phyloP scores from a whole-genome alignment of 2,888 invertebrate species.

The Colostygia pectinataria region DNA sequence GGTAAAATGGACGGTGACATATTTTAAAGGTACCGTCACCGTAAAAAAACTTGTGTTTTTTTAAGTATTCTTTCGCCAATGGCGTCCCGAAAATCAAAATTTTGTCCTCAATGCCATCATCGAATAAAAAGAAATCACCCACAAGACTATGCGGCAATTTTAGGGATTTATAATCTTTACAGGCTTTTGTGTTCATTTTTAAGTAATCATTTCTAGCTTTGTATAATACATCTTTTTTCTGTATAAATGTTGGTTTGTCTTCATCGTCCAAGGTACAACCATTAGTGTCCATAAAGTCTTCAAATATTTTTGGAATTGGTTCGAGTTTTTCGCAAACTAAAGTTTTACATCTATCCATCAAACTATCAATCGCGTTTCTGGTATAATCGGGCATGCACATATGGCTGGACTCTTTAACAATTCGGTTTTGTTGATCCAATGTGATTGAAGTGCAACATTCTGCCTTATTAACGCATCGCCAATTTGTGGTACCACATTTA shows the following conservation, averaged over 20 bases:
- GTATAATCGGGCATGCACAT: constrained; percentile 3
- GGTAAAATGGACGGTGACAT: neutral
- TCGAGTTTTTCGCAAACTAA: too few relatives aligned
- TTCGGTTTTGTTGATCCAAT: neutral
- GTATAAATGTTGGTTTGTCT: constrained; percentile 5
- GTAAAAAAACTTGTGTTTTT: neutral
- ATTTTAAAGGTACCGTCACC: neutral
- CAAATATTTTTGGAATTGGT: too few relatives aligned
- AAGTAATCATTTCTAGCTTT: neutral
- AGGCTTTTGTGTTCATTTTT: constrained; percentile 3
- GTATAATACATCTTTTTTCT: constrained; percentile 3
- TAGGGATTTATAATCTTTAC: neutral
- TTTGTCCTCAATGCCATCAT: neutral
- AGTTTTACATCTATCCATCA: neutral
- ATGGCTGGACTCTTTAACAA: constrained; percentile 2
- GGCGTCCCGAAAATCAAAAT: neutral
- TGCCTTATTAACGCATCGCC: neutral
- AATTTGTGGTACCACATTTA: neutral
- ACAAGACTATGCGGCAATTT: neutral
- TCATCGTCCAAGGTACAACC: too few relatives aligned
- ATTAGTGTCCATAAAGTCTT: too few relatives aligned
- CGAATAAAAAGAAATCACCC: neutral
- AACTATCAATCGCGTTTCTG: constrained; percentile 2
- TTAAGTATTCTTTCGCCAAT: neutral
- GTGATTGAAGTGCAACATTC: neutral